Evolutionary conservation across 2,113 vertebrate species (phyloP).

Genomic region (Sterna hirundo): DNA sequence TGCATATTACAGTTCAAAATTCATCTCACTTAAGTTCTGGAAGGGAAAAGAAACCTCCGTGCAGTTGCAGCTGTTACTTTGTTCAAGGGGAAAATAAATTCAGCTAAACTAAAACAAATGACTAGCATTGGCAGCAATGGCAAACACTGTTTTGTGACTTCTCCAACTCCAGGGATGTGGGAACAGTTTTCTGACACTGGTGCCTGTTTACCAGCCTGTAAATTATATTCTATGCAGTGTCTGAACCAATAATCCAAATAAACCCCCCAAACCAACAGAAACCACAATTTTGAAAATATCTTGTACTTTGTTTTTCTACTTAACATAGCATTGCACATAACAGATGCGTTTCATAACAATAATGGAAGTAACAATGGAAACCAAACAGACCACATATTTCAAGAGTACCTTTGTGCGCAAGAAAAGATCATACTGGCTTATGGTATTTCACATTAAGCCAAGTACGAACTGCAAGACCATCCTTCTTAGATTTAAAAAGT

Average conservation of each 20-base stretch:
- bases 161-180: not conserved
- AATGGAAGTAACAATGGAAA: not conserved
- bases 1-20: not conserved
- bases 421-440: not conserved
- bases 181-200: not conserved
- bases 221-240: not conserved
- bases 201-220: not conserved
- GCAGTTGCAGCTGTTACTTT: not conserved
- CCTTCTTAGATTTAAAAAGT: not conserved
- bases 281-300: not conserved
- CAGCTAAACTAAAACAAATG: not conserved
- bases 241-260: not conserved
- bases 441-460: not conserved
- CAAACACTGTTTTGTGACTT: not conserved
- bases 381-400: not conserved
- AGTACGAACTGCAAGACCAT: not conserved
- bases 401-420: not conserved
- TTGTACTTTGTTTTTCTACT: not conserved
- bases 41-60: not conserved
- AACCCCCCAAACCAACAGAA: not conserved
- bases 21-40: not conserved
- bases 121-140: not conserved
- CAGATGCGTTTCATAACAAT: not conserved
- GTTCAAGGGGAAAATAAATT: not conserved
- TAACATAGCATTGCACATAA: not conserved